phyloP scores from a whole-genome alignment of 2,888 invertebrate species.

The Hypolimnas misippus region DNA sequence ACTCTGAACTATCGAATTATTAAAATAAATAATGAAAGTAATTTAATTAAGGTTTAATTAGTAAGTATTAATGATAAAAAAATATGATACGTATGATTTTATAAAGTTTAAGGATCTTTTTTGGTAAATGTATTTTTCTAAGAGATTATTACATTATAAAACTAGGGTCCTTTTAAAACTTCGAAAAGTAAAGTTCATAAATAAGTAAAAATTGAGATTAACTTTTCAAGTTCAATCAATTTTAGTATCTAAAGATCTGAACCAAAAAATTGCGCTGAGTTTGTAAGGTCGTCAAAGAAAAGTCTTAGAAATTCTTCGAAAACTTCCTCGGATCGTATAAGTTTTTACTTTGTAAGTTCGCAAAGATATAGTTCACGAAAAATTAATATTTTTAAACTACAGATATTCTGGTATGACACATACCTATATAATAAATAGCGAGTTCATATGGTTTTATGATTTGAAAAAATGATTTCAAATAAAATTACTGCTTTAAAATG shows the following conservation, averaged over 20 bases:
- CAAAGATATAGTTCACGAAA: neutral
- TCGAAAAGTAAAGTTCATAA: neutral
- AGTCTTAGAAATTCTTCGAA: constrained; percentile 5
- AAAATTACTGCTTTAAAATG: no score
- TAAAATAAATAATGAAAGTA: no score
- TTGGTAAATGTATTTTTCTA: no score
- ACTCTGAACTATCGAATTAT: no score
- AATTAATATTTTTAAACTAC: neutral
- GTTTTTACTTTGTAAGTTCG: constrained; percentile 1
- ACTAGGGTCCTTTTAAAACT: neutral
- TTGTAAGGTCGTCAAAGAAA: constrained; percentile 8
- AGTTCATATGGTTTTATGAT: no score
- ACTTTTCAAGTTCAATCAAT: constrained; percentile 9
- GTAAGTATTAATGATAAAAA: no score
- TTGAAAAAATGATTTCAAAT: no score
- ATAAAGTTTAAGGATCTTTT: no score
- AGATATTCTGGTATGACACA: neutral
- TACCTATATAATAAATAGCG: no score
- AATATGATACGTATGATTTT: no score
- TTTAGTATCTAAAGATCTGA: neutral
- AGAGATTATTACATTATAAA: neutral
- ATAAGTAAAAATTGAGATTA: neutral
- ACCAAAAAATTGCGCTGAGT: neutral
- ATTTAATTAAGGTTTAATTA: no score
- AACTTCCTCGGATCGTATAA: neutral